Evolutionary conservation across 1,140 invertebrate species (phyloP).

Genomic region (Papilio polytes): DNA sequence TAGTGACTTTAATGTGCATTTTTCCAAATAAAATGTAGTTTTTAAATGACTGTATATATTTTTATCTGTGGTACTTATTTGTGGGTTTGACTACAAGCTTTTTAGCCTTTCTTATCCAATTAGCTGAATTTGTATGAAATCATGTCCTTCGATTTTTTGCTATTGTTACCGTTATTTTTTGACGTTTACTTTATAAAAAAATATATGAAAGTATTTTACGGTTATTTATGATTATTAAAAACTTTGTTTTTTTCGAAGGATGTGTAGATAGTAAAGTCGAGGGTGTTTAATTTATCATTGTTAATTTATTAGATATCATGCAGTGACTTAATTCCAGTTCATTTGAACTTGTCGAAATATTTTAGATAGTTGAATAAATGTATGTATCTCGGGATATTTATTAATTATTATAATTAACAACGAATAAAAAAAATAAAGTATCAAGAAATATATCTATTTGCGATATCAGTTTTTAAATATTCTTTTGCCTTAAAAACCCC

Average conservation of each 20-base stretch:
- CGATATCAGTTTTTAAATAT: neutral
- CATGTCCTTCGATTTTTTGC: constrained; percentile 25
- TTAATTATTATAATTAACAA: constrained; percentile 38
- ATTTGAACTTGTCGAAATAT: constrained; percentile 8
- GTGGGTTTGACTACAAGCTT: constrained; percentile 17
- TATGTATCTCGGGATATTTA: constrained; percentile 3
- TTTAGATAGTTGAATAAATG: constrained; percentile 36
- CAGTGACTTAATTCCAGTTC: constrained; percentile 38
- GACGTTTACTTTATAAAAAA: constrained; percentile 41
- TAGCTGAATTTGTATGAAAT: constrained; percentile 28
- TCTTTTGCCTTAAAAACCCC: neutral
- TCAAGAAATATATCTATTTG: constrained; percentile 15
- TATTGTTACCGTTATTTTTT: constrained; percentile 5
- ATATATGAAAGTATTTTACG: neutral
- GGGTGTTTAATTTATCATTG: constrained; percentile 33
- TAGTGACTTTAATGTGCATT: constrained; percentile 10
- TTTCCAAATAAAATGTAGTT: neutral
- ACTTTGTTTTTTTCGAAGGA: constrained; percentile 16
- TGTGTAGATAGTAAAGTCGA: constrained; percentile 10
- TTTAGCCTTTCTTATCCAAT: constrained; percentile 23
- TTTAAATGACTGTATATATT: constrained; percentile 9
- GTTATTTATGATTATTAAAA: constrained; percentile 8
- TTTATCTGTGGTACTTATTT: constrained; percentile 14
- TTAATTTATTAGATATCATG: constrained; percentile 27
- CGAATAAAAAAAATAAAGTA: constrained; percentile 18